Base-by-base conservation (phyloP, 2,888 invertebrate species). In the Cryptops parisi region DNA sequence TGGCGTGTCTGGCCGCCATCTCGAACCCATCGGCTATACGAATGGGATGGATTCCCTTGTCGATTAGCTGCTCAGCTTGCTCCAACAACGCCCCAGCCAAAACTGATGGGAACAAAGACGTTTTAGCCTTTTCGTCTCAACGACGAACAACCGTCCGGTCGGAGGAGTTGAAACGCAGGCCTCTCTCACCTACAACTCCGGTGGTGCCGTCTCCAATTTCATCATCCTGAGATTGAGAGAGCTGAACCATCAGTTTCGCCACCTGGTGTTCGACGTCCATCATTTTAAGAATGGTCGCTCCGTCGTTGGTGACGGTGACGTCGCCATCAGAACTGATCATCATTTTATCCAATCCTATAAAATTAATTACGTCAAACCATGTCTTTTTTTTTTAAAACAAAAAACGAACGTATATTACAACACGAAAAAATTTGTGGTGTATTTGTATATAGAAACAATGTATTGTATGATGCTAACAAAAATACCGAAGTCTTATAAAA, bases 131-230 rank as follows among this genome's bases (percentile, higher is more conserved):
- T n/a, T n/a, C n/a, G n/a, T n/a, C n/a, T n/a, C n/a, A n/a, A n/a
- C n/a, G n/a, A n/a, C n/a, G n/a, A n/a, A n/a, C n/a, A n/a, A n/a
- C 9, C 38, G 38, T 33, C 9, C 38, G 15, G 38, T 12, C n/a
- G 15, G 38, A 33, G 15, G 9, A 33, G 15, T 33, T 33, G 33
- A 9, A 33, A 33, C 33, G 15, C 9, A 33, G 15, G 15, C 33
- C 15, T 12, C 12, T 15, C 68, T 57, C 62, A 77, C 77, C 78
- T 54, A 98, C 97, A 60, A 98, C 98, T 12, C 97, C 97, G 6
- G 98, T 99, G 1, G 98, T 99, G 47, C 98, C 98, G 74, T 98
- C 98, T 39, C 97, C 97, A 64, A 98, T 96, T 75, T 99, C 98
- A 73, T 97, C 94, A 69, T 98, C 98, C 70, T 99, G 98, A 54